Conservation (phyloP, 2,113 vertebrate species). For the Pyrgilauda ruficollis region DNA sequence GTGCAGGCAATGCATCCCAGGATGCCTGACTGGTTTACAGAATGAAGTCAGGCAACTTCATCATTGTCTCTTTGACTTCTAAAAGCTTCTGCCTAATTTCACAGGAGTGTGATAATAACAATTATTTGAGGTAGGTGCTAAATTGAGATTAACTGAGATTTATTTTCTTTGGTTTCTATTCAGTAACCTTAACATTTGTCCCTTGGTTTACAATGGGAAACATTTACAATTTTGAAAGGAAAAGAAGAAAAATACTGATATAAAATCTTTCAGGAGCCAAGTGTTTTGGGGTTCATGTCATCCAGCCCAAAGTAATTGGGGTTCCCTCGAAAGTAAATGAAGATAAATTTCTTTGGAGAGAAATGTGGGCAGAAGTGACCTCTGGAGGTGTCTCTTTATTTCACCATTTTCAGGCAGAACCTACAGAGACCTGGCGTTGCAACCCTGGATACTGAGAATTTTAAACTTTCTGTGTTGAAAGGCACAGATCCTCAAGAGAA, state of each 20-base stretch:
- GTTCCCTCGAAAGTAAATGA: not conserved
- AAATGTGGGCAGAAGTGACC: not conserved
- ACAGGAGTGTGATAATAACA: not conserved
- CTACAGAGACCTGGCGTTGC: not conserved
- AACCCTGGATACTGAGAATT: not conserved
- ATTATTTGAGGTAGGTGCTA: not conserved
- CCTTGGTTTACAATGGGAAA: not conserved
- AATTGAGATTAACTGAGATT: not conserved
- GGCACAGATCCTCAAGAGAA: not conserved
- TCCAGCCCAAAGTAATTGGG: not conserved
- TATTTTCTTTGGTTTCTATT: not conserved
- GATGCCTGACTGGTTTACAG: not conserved
- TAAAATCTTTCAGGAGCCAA: not conserved
- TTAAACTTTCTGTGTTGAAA: not conserved
- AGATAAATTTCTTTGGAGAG: not conserved
- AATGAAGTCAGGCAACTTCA: not conserved
- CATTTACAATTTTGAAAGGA: not conserved
- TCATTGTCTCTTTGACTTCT: not conserved
- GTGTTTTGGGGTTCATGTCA: not conserved
- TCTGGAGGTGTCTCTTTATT: not conserved
- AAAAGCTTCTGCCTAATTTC: slow-evolving; percentile 6
- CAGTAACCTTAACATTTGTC: not conserved
- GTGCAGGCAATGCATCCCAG: not conserved
- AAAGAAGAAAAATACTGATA: not conserved
- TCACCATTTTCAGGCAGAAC: not conserved